Percentiles rank a stretch among this genome's conserved stretches.
Evolutionary conservation across 2,797 vertebrate genomes (phyloP).

Genomic region (Apogon talboti): DNA sequence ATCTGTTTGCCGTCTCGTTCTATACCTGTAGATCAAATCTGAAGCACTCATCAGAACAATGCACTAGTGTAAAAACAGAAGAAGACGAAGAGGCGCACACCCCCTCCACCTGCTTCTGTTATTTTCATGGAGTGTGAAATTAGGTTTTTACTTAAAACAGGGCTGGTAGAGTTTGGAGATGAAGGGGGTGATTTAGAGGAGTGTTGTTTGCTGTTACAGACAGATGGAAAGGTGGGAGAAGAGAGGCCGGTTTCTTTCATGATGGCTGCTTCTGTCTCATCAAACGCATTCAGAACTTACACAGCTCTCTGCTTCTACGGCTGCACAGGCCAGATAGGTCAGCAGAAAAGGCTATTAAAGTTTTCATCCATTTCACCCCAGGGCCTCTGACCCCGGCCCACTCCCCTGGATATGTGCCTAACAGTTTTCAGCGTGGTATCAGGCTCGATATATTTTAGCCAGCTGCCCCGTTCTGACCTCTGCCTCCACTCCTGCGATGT

Average conservation of each 20-base stretch:
- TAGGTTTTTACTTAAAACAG: constrained; percentile 43
- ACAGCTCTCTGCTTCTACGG: constrained; percentile 2
- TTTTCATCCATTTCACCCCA: constrained; percentile 18
- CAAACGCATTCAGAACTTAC: constrained; percentile 18
- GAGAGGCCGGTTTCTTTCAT: constrained; percentile 19
- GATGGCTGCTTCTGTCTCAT: constrained; percentile 27
- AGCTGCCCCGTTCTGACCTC: constrained; percentile 15
- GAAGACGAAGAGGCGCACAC: background rate
- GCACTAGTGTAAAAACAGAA: constrained; percentile 25
- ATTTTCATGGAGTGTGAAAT: constrained; percentile 58
- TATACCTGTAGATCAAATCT: constrained; percentile 22
- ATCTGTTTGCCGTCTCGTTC: background rate
- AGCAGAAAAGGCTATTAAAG: constrained; percentile 14
- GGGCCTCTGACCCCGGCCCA: constrained; percentile 29
- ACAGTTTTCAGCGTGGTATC: background rate
- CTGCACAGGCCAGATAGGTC: background rate
- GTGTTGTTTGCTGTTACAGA: constrained; percentile 21
- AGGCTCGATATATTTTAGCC: constrained; percentile 4
- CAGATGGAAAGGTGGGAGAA: constrained; percentile 17
- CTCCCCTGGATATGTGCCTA: constrained; percentile 6
- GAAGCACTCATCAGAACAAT: constrained; percentile 17
- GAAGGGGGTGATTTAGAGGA: constrained; percentile 24
- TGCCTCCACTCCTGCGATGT: constrained; percentile 7
- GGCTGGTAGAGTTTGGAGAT: constrained; percentile 18
- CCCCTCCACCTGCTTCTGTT: constrained; percentile 1